These are phyloP conservation scores for Crypturellus tataupa DNA, from an alignment of 2,797 vertebrate genomes.

Conservation along the genomic window DNA sequence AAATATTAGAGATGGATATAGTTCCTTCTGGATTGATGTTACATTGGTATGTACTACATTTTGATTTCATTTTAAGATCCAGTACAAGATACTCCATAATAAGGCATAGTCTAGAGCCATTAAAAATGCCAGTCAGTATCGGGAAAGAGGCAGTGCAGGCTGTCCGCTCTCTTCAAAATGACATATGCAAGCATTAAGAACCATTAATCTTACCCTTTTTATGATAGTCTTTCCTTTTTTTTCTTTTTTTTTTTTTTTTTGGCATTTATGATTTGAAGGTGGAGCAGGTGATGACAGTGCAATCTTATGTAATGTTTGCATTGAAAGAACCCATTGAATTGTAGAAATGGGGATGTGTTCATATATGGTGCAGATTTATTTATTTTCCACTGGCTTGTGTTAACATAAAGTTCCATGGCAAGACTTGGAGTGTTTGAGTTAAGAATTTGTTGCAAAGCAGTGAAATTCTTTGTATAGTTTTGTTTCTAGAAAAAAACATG, in stretches of 20 bases:
- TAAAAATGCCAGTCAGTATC: neutral
- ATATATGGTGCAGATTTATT: neutral
- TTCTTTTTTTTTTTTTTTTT: neutral
- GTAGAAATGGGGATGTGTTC: neutral
- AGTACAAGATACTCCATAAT: neutral
- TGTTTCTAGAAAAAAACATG: neutral
- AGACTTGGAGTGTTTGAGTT: neutral
- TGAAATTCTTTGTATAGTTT: neutral
- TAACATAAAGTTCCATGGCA: neutral
- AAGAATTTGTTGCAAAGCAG: neutral
- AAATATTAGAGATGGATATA: fast-evolving
- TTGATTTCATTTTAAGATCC: neutral
- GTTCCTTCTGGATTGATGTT: neutral
- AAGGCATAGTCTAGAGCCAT: neutral
- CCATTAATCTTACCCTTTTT: neutral
- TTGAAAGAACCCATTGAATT: neutral
- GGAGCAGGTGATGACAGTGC: neutral
- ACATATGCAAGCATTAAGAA: neutral
- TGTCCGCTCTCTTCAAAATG: neutral
- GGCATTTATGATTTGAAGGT: neutral
- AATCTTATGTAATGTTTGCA: neutral
- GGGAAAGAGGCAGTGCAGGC: neutral
- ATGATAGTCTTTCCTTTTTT: neutral
- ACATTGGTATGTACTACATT: neutral
- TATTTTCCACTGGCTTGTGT: neutral